These are phyloP conservation scores for Hydractinia echinata DNA, from an alignment of 30 jellyfish, hydroid and myxozoan species.

Conservation along the genomic window DNA sequence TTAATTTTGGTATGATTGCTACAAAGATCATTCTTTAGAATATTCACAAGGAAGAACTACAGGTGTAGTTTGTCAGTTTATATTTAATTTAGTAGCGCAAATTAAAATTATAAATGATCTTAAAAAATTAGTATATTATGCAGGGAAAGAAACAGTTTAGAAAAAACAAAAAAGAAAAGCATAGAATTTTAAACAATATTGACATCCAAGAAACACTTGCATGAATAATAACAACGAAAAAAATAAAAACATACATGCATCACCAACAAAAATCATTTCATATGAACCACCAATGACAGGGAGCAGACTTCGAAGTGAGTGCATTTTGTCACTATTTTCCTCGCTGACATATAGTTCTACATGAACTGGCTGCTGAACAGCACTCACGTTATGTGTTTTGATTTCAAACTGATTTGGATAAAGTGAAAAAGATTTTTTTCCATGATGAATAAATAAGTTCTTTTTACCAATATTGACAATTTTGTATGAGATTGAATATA, in stretches of 20 bases:
- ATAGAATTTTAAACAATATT: neutral
- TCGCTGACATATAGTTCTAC: neutral
- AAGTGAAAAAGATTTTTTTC: neutral
- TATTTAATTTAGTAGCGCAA: too few relatives aligned
- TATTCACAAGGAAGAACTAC: too few relatives aligned
- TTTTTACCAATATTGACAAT: constrained; percentile 12
- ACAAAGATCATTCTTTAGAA: too few relatives aligned
- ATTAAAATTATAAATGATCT: too few relatives aligned
- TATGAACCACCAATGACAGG: constrained; percentile 17
- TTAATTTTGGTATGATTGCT: too few relatives aligned
- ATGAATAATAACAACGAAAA: neutral
- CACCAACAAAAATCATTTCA: constrained; percentile 16
- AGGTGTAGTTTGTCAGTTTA: too few relatives aligned
- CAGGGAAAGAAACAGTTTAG: too few relatives aligned
- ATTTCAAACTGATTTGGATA: neutral
- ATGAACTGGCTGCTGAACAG: neutral
- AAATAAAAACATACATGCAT: constrained; percentile 10
- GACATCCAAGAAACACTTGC: neutral
- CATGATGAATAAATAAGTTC: neutral
- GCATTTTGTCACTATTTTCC: neutral
- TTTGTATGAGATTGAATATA: neutral
- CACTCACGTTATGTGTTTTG: neutral
- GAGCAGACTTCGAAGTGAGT: neutral
- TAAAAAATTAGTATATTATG: too few relatives aligned
- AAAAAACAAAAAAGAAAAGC: too few relatives aligned